phyloP scores from a whole-genome alignment of 1,140 invertebrate genomes.

The Atta colombica region DNA sequence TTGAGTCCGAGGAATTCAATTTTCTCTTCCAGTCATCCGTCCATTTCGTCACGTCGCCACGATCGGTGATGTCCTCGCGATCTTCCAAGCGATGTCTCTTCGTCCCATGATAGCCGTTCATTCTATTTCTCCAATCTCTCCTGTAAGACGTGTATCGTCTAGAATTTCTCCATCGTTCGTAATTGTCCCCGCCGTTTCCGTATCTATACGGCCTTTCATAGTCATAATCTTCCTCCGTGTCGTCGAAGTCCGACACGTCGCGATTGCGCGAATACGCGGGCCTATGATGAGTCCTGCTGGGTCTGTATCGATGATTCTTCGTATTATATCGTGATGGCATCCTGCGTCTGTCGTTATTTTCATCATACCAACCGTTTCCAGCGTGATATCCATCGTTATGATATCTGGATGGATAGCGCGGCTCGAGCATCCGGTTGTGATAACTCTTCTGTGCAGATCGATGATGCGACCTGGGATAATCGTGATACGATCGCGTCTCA shows the following conservation, averaged over 20 bases:
- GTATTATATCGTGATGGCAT: conserved; percentile 22
- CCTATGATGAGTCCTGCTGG: conserved; percentile 22
- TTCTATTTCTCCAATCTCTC: conserved; percentile 34
- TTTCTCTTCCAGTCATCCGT: conserved; percentile 36
- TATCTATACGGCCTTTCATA: conserved; percentile 32
- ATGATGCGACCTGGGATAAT: conserved; percentile 52
- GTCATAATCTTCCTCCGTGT: conserved; percentile 61
- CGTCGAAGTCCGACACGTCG: conserved; percentile 46
- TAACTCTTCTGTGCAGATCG: conserved; percentile 25
- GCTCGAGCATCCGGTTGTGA: conserved; percentile 34
- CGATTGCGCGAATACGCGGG: conserved; percentile 48
- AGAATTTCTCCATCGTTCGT: conserved; percentile 38
- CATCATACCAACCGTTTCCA: conserved; percentile 48
- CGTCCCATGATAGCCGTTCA: conserved; percentile 18
- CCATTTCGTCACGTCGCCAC: not conserved
- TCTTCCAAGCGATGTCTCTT: conserved; percentile 31
- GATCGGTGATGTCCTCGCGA: not conserved
- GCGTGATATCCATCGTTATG: conserved; percentile 39
- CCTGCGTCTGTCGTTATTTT: conserved; percentile 46
- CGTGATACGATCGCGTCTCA: conserved; percentile 57
- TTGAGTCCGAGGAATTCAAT: conserved; percentile 43
- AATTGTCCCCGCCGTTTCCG: not conserved
- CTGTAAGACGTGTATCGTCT: conserved; percentile 29
- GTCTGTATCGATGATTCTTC: conserved; percentile 19
- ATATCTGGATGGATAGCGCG: conserved; percentile 51